A percentile compares a stretch with the other conserved stretches of the same genome.
Conservation (phyloP, 2,888 invertebrate genomes). For the Stenolophus ochropezus region DNA sequence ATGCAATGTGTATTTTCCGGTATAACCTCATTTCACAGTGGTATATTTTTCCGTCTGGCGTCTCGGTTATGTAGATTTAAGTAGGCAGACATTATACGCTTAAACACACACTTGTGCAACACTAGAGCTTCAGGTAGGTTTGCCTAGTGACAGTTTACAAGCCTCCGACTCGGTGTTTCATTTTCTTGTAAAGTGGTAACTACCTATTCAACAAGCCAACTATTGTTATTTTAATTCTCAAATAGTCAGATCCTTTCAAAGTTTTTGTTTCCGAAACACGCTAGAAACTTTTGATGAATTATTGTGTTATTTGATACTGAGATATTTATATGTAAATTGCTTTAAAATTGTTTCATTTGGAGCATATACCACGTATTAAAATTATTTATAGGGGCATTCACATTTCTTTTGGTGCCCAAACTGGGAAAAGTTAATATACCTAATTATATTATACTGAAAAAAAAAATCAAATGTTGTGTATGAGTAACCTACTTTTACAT, state of each 20-base stretch:
- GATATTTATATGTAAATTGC: constrained; percentile 20
- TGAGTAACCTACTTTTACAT: too few species aligned
- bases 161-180: constrained; percentile 21
- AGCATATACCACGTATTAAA: constrained; percentile 4
- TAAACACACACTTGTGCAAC: background rate
- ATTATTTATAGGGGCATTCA: background rate
- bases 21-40: background rate
- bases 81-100: constrained; percentile 14
- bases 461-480: too few species aligned
- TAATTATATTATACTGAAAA: too few species aligned
- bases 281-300: constrained; percentile 14
- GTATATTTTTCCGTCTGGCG: background rate
- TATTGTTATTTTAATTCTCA: constrained; percentile 42
- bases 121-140: constrained; percentile 31
- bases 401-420: background rate
- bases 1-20: background rate
- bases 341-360: constrained; percentile 16
- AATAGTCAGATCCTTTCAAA: background rate
- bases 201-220: constrained; percentile 17
- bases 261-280: constrained; percentile 11
- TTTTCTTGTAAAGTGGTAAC: constrained; percentile 43
- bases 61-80: background rate
- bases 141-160: constrained; percentile 35
- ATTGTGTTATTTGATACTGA: constrained; percentile 24
- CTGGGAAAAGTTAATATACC: background rate